Base-by-base conservation (phyloP, 1,140 invertebrate genomes). In the Euwallacea similis region DNA sequence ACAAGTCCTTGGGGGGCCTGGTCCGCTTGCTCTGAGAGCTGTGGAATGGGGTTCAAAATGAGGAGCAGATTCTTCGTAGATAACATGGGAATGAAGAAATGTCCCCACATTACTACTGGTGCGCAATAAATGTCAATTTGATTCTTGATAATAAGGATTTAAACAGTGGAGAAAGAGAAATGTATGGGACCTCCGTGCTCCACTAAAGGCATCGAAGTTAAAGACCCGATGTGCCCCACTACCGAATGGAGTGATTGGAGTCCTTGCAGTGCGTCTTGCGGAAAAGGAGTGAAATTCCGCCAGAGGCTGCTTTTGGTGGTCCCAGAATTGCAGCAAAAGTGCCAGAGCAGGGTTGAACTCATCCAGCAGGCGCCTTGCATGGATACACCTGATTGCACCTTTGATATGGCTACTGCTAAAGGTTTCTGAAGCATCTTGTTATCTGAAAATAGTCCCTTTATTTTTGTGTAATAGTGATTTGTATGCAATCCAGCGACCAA, bases 11-110 rank as follows among this genome's bases (percentile, higher is more conserved):
- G 94, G 94, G 85, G 87, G 15, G 80, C 84, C 0, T 96, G 93
- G 93, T 90, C 90, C 7, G 87, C 91, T 71, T 97, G 94, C 81
- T 93, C 92, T 0, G 88, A 87, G 0, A 89, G 89, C 7, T 97
- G 95, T 80, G 94, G 93, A 0, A 83, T 90, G 44, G 95, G 94
- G 0, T 82, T 91, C 47, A 87, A 85, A 78, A 90, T 91, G 81
- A 84, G 93, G 42, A 88, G 87, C 0, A 82, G 94, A 16, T 84
- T 85, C 16, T 95, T 95, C 80, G 74, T 88, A 0, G 86, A 94
- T 79, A 87, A 85, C 41, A 86, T 88, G 84, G 90, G 90, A 11
- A 86, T 88, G 54, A 94, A 95, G 80, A 91, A 89, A 67, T 94
- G 93, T 76, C 85, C 88, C 8, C 88, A 91, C 63, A 85, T 94